Evolutionary conservation across 1,140 invertebrate species (phyloP).

Genomic region (Drosophila teissieri): DNA sequence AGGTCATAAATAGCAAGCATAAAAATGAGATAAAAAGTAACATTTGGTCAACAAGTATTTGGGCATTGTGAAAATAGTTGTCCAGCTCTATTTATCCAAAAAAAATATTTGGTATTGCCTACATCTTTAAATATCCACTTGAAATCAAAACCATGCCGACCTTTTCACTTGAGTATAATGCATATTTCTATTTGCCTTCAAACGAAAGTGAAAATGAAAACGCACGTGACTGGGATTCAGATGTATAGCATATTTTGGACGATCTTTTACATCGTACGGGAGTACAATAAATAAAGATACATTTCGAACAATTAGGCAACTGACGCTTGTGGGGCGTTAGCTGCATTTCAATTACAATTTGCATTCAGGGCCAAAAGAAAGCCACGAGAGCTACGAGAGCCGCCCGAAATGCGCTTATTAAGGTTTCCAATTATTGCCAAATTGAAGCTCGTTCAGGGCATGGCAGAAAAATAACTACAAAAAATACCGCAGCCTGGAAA

Average conservation of each 20-base stretch:
- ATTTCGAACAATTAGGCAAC: conserved; percentile 53
- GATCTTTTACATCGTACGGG: conserved; percentile 41
- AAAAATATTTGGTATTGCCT: no score
- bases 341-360: conserved; percentile 78
- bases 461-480: conserved; percentile 3
- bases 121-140: no score
- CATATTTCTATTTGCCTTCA: conserved; percentile 11
- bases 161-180: background rate
- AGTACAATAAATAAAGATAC: conserved; percentile 30
- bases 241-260: conserved; percentile 42
- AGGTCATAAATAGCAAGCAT: conserved; percentile 34
- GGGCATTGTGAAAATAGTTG: background rate
- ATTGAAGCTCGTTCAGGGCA: conserved; percentile 62
- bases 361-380: conserved; percentile 79
- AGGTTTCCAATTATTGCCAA: conserved; percentile 79
- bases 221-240: conserved; percentile 62
- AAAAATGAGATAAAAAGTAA: background rate
- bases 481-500: conserved; percentile 9
- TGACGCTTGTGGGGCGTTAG: conserved; percentile 44
- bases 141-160: background rate
- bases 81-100: background rate
- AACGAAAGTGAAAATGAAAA: conserved; percentile 66
- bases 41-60: background rate
- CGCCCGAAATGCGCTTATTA: conserved; percentile 65
- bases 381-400: conserved; percentile 22